These are phyloP conservation scores for Actinemys pallida DNA, from an alignment of 2,113 vertebrate species.

Conservation along the genomic window DNA sequence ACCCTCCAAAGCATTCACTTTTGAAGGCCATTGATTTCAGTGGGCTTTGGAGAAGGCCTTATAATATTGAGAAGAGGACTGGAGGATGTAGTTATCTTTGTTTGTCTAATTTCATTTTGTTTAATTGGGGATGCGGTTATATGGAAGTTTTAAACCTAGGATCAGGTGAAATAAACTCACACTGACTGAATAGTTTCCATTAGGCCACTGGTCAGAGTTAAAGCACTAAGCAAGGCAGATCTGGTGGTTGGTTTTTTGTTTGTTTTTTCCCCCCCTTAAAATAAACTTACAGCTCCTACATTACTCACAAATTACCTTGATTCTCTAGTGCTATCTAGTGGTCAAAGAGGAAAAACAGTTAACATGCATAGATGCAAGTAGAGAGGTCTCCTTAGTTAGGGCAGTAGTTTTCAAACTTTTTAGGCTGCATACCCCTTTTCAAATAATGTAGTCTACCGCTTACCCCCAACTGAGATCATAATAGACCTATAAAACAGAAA, in stretches of 20 bases:
- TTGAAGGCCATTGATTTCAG: background rate
- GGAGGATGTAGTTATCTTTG: background rate
- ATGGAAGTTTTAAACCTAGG: background rate
- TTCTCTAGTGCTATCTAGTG: conserved; percentile 79
- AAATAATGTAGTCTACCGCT: too few species aligned
- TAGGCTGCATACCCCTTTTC: too few species aligned
- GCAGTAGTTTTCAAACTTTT: too few species aligned
- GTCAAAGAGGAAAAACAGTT: background rate
- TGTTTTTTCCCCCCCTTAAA: fast-evolving
- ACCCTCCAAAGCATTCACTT: background rate
- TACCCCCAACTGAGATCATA: too few species aligned
- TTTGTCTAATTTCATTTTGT: background rate
- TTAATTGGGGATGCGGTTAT: background rate
- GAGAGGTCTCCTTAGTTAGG: background rate
- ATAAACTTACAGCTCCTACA: fast-evolving
- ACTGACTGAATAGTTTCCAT: background rate
- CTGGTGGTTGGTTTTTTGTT: background rate
- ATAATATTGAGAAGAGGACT: background rate
- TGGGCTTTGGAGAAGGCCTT: background rate
- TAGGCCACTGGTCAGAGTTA: background rate
- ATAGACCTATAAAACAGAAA: too few species aligned
- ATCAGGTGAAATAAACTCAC: conserved; percentile 26
- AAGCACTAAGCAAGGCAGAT: background rate
- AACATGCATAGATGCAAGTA: background rate
- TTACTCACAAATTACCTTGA: background rate